Base-by-base conservation (phyloP, 2,797 vertebrate genomes). In the Hafferia zeledoni region DNA sequence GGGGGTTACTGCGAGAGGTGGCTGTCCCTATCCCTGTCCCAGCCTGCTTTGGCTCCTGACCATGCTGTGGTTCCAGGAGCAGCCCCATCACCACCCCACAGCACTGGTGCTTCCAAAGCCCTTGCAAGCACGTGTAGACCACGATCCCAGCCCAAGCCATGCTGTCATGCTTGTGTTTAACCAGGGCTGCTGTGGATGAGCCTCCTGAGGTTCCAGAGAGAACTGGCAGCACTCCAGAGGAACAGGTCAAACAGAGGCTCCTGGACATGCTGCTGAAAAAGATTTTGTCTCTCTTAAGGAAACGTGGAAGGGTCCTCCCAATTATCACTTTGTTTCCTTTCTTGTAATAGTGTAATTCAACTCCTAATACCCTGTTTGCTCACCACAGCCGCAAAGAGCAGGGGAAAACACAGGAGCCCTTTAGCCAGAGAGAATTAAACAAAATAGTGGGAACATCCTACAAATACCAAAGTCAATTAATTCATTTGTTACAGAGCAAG, bases 381-480 rank as follows among this genome's bases (percentile, higher is more conserved):
- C 71, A 16, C 50, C 23, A 39, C 6, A 2, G 35, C 46, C 49
- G 39, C 57, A 10, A 52, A 68, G 22, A 30, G 10, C 28, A 67
- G 53, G 2, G 16, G 19, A 35, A 81, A 65, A 50, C 3, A 15
- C 3, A 3, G 69, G 12, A 83, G 25, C 27, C 69, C 30, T 80
- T 81, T 53, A 71, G 46, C 47, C 47, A 64, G 43, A 80, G 35
- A 89, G 69, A 83, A 61, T 33, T 33, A 78, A 89, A 68, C 43
- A 64, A 79, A 86, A 50, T 15, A 71, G 33, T 81, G 41, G 28
- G 33, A 91, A 67, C 56, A 74, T 50, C 67, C 47, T 87, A 57
- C 71, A 76, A 69, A 80, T 37, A 85, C 82, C 78, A 90, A 90
- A 92, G 81, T 90, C 88, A 92, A 86, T 90, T 78, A 89, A 75